Evolutionary conservation across 2,797 vertebrate genomes (phyloP).

Genomic region (Poecile montanus): DNA sequence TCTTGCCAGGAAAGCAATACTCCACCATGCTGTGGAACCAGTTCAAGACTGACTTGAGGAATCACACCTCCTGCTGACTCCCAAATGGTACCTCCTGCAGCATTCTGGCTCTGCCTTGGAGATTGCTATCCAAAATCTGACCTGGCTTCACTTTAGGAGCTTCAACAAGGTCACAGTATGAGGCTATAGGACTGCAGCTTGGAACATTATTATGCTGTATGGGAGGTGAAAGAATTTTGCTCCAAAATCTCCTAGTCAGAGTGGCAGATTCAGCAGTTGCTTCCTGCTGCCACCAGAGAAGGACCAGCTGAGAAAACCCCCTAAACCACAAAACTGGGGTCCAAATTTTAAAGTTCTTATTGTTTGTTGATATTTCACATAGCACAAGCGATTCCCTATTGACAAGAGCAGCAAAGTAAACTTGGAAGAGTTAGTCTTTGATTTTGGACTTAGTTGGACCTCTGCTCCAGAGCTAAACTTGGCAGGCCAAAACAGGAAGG

Average conservation of each 20-base stretch:
- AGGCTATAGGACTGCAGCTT: not conserved
- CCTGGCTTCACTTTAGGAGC: slow-evolving; percentile 1
- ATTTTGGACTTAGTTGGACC: not conserved
- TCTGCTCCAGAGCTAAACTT: not conserved
- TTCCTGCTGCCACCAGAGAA: not conserved
- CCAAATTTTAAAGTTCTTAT: not conserved
- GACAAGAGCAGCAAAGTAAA: not conserved
- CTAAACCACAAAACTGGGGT: not conserved
- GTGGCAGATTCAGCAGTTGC: not conserved
- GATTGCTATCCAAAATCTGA: not conserved
- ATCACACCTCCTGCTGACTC: slow-evolving; percentile 31
- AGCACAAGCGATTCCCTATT: not conserved
- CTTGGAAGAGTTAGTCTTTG: not conserved
- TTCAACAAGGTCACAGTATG: slow-evolving; percentile 42
- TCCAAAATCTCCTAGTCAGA: not conserved
- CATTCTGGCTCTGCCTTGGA: slow-evolving; percentile 25
- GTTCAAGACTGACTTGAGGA: slow-evolving; percentile 54
- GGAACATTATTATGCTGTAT: not conserved
- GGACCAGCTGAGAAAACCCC: not conserved
- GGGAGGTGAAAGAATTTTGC: not conserved
- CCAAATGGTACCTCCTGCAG: slow-evolving; percentile 49
- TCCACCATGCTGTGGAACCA: slow-evolving; percentile 39
- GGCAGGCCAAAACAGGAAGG: not conserved
- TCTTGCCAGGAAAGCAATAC: slow-evolving; percentile 15
- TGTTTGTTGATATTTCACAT: not conserved